Base-by-base conservation (phyloP, 37 sponge, comb jelly and placozoan species). In the Spongilla lacustris region DNA sequence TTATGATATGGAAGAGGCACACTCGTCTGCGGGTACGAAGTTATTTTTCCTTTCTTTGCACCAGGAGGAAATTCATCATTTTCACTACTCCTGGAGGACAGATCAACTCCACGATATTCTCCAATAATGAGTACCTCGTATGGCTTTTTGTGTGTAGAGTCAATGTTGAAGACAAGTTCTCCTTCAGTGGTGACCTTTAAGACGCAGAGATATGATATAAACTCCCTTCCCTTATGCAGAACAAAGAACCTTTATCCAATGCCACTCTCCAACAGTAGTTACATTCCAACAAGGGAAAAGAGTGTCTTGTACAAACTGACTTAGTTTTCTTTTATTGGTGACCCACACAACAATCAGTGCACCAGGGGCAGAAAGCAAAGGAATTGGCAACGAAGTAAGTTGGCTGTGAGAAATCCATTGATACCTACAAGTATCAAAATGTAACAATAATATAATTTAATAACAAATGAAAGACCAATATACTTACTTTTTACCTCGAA, bases 61-160 rank as follows among this genome's bases (percentile, higher is more conserved):
- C 24, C 46, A 41, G 36, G 79, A 34, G 38, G 32, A 23, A 13
- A 24, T 0, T 8, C 31, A 22, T 36, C 75, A 23, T 24, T 36
- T 30, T 27, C 13, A 9, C 23, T 10, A 74, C 31, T n/a, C n/a
- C n/a, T 17, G n/a, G 27, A 74, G 5, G 36, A 36, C 24, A 74
- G 31, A 31, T 1, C 31, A 72, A 0, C 30, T 72, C 12, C 73
- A 29, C 30, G 58, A 58, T 58, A 58, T 17, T 76, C 32, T 23
- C 95, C 95, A 80, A 94, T 79, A 0, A 94, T 26, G 12, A 94
- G 48, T 35, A 67, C 23, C 69, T 94, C 95, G 73, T 91, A 94
- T 34, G 95, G 95, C 69, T 94, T 94, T 36, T 88, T 88, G 76
- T 94, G 95, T 6, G 70, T 36, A 26, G 95, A 94, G 78, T 94